Evolutionary conservation across 1,140 invertebrate genomes (phyloP), one percentile per base, ranked within the genome.

Genomic region (Xylocopa sonorina): DNA sequence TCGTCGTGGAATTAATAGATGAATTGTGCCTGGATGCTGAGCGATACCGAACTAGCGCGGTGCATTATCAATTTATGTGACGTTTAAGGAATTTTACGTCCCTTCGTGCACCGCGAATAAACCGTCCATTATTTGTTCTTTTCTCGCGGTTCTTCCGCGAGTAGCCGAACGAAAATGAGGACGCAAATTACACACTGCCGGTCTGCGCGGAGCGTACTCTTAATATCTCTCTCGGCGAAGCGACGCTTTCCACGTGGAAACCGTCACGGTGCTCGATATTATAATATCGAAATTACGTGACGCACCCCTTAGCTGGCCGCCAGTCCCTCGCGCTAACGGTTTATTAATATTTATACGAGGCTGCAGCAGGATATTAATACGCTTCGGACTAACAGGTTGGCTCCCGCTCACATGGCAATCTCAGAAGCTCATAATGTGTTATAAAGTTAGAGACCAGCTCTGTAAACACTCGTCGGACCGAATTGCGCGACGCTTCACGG

Each of bases 301-400:
- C 24, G 48, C 10, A n/a, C n/a, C n/a, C n/a, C n/a, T n/a, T 41
- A 10, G 9, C n/a, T 14, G 43, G 43, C 16, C 18, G 32, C 57
- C 3, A 5, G 27, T 46, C 41, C 63, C 38, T 68, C 74, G 32
- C 16, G 10, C 63, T 34, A 57, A 46, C 63, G 38, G 63, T 63
- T 76, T 76, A 76, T 76, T 76, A 76, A 76, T 76, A 76, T 76
- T 76, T 76, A 76, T 76, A 27, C 34, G 41, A 12, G n/a, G 32
- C 43, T 51, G 63, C 74, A 48, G 38, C 57, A 48, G 41, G 74
- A 76, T 76, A 76, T 76, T 76, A 76, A 76, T 76, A 76, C 74
- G 41, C 57, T 68, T 68, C 63, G 74, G 64, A 76, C 51, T 68
- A 76, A 76, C 74, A 76, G 74, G 41, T 76, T 76, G 74, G n/a